Base-by-base conservation (phyloP, 2,797 vertebrate species). In the Chrysocyon brachyurus region DNA sequence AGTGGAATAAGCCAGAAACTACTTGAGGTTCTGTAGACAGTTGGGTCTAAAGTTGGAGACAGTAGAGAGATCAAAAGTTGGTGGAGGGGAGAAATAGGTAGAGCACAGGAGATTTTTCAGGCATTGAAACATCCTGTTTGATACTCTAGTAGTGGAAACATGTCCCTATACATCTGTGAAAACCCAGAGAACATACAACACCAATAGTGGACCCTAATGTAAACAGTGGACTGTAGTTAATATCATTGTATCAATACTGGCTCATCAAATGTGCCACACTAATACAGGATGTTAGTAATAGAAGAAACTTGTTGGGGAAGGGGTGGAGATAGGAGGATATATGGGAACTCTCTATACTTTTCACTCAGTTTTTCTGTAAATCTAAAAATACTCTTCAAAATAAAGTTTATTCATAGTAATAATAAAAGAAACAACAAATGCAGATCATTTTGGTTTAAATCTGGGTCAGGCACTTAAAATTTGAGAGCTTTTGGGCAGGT, bases 321-420 rank as follows among this genome's bases (percentile, higher is more conserved):
- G 77, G 17, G 12, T 15, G 22, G 12, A 84, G 22, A 40, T 61
- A 72, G 81, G 10, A 56, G 12, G 28, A 31, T 57, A 33, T 59
- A 70, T 70, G 28, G 26, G 12, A 68, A 87, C 17, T 64, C 17
- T 40, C 19, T 89, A 26, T 52, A 61, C 56, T 95, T 89, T 63
- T 64, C 64, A 81, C 11, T 59, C 24, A n/a, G 17, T 46, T 83
- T 93, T 94, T 59, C 81, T 96, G 12, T 78, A 66, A 97, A 82
- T 17, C 15, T 73, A 64, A 87, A 64, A 64, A 46, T 70, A 59
- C 49, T 78, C 9, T 87, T 46, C 77, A 68, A 82, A 33, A 33
- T 56, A 36, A 77, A 54, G n/a, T 61, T 28, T 72, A n/a, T 21
- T 90, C 85, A 56, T 63, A 87, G 70, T 68, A 94, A 36, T 61